Conservation (phyloP, 2,888 invertebrate genomes). For the Willowsia nigromaculata region DNA sequence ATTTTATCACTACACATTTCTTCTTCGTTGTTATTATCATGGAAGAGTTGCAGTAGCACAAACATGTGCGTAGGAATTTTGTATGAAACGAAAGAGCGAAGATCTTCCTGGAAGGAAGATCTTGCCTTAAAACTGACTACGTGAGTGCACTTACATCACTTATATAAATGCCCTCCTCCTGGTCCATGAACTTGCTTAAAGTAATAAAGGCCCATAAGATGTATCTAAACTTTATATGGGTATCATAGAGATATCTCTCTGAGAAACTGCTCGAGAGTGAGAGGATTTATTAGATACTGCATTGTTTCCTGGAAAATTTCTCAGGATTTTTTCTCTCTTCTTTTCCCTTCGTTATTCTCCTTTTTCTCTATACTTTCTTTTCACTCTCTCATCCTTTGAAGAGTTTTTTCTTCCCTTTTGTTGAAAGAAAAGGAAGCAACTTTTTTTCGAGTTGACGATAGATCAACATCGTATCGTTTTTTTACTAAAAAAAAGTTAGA, state of each 20-base stretch:
- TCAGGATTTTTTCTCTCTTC: constrained; percentile 29
- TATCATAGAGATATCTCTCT: background rate
- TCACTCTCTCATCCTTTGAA: background rate
- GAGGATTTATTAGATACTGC: constrained; percentile 69
- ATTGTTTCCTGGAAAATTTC: constrained; percentile 63
- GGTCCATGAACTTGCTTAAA: background rate
- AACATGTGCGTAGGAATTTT: background rate
- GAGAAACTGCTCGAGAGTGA: constrained; percentile 34
- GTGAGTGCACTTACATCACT: background rate
- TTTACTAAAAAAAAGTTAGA: constrained; percentile 24
- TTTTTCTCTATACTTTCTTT: constrained; percentile 25
- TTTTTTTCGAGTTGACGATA: constrained; percentile 40
- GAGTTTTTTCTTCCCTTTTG: background rate
- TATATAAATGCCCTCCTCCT: background rate
- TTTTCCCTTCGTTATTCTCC: constrained; percentile 19
- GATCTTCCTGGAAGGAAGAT: background rate
- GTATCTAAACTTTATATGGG: background rate
- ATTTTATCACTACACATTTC: background rate
- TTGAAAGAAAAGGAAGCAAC: constrained; percentile 31
- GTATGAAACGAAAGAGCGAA: background rate
- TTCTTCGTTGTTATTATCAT: no score
- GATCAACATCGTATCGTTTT: constrained; percentile 25
- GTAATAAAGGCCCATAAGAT: background rate
- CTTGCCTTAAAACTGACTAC: background rate
- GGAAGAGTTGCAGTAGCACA: background rate